A percentile compares a stretch with the other conserved stretches of the same genome.
Conservation (phyloP, 64 coral and sea anemone genomes). For the Catalaphyllia jardinei region DNA sequence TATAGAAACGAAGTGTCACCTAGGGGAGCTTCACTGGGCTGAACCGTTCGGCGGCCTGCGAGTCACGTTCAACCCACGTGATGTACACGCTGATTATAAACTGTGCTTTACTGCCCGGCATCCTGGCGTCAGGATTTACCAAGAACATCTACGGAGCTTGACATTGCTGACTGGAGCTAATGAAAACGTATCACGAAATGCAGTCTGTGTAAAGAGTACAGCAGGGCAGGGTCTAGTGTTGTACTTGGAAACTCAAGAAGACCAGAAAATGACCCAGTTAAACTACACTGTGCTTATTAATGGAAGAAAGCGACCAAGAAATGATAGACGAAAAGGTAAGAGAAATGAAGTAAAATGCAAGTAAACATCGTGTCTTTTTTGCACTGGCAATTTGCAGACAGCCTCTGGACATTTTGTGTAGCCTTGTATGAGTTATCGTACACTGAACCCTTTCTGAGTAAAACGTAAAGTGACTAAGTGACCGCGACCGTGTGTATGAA, state of each 20-base stretch:
- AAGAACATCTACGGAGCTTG: neutral
- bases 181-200: constrained; percentile 11
- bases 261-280: constrained; percentile 20
- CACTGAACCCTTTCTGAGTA: no score
- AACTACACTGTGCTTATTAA: constrained; percentile 35
- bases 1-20: constrained; percentile 20
- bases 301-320: constrained; percentile 20
- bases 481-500: no score
- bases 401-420: no score
- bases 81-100: constrained; percentile 17
- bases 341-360: neutral
- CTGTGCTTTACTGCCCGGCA: constrained; percentile 25
- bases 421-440: no score
- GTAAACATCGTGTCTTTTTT: no score
- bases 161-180: neutral
- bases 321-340: constrained; percentile 5
- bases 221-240: neutral
- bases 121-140: constrained; percentile 25
- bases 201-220: constrained; percentile 31
- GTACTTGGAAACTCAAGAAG: constrained; percentile 29
- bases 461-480: no score
- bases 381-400: no score
- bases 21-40: constrained; percentile 21
- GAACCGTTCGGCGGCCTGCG: constrained; percentile 30
- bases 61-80: constrained; percentile 31